These are phyloP conservation scores for Prionailurus bengalensis DNA, from an alignment of 2,113 vertebrate species.

Conservation along the genomic window DNA sequence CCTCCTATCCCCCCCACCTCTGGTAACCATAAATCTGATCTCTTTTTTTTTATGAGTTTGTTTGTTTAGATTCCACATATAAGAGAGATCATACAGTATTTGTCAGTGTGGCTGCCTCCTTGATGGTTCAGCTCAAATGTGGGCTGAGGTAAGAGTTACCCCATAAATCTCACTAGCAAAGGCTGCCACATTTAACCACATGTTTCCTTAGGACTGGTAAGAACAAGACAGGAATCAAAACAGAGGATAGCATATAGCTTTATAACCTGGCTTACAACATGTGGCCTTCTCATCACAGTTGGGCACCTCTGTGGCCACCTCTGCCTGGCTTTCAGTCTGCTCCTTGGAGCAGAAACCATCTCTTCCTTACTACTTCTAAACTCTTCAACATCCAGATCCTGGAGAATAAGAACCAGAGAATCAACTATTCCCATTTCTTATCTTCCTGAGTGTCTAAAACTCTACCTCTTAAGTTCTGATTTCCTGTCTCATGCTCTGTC, in stretches of 20 bases:
- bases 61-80: not conserved
- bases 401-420: constrained; percentile 5
- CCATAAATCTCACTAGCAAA: not conserved
- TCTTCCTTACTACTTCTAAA: not conserved
- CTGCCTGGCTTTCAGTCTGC: not conserved
- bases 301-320: not conserved
- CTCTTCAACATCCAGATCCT: not conserved
- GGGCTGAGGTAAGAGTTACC: not conserved
- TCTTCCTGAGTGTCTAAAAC: not conserved
- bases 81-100: not conserved
- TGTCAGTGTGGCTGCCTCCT: not conserved
- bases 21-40: not conserved
- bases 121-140: not conserved
- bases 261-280: not conserved
- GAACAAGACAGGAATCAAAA: not conserved
- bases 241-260: not conserved
- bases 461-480: not conserved
- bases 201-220: not conserved
- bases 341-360: not conserved
- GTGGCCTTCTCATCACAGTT: not conserved
- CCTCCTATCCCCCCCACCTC: not conserved
- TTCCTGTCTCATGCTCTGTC: not conserved
- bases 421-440: not conserved
- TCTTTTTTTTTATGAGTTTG: not conserved
- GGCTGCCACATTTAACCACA: not conserved